Evolutionary conservation across 2,797 vertebrate genomes (phyloP).

Genomic region (Melanotaenia trifasciata): DNA sequence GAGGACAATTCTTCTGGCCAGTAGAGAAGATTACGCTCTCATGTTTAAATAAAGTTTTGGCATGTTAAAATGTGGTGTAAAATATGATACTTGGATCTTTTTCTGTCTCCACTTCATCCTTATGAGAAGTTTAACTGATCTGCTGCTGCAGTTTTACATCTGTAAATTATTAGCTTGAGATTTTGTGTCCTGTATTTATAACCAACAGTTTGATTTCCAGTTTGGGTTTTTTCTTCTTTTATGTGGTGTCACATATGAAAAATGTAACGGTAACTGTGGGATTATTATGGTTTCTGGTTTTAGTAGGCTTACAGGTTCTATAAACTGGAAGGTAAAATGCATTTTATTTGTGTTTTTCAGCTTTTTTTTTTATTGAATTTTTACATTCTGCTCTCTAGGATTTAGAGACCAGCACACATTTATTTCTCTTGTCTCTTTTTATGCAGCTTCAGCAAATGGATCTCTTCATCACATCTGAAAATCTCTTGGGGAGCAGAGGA

Average conservation of each 20-base stretch:
- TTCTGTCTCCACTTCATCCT: too few relatives aligned
- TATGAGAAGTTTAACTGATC: too few relatives aligned
- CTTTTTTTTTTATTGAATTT: too few relatives aligned
- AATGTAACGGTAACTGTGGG: neutral
- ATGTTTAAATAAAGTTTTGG: too few relatives aligned
- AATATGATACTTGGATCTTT: too few relatives aligned
- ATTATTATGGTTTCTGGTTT: too few relatives aligned
- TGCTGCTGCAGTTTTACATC: too few relatives aligned
- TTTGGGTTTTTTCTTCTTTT: neutral
- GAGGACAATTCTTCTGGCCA: neutral
- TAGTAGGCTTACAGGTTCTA: too few relatives aligned
- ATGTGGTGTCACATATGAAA: neutral
- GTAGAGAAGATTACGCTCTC: neutral
- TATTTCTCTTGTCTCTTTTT: conserved; percentile 35
- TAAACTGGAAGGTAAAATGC: too few relatives aligned
- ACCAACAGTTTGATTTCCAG: neutral
- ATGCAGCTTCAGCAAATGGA: conserved; percentile 57
- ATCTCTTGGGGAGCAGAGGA: conserved; percentile 15
- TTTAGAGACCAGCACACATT: conserved; percentile 28
- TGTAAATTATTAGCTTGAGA: neutral
- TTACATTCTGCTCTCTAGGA: neutral
- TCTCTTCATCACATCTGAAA: conserved; percentile 54
- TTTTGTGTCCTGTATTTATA: neutral
- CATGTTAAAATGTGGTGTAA: neutral
- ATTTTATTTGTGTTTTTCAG: neutral